Evolutionary conservation across 2,113 vertebrate genomes (phyloP).

Genomic region (Xenopus laevis): DNA sequence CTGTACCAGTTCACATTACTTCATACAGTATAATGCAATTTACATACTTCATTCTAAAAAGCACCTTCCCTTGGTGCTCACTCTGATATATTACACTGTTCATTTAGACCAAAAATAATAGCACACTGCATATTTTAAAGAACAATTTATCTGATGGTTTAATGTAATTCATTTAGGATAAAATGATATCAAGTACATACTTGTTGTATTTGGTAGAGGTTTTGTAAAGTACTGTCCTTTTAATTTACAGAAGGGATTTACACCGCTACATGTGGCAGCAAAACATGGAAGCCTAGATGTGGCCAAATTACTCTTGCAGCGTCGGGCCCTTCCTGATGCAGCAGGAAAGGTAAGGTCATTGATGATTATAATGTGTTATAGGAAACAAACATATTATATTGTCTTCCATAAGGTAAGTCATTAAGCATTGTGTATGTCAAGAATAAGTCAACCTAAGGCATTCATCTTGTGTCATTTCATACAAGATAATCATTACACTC

Average conservation of each 20-base stretch:
- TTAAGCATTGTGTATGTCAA: too few relatives aligned
- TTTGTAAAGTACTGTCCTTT: constrained; percentile 4
- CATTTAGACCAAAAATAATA: too few relatives aligned
- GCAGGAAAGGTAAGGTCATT: constrained; percentile 80
- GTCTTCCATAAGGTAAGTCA: too few relatives aligned
- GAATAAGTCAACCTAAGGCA: too few relatives aligned
- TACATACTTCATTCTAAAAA: too few relatives aligned
- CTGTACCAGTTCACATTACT: too few relatives aligned
- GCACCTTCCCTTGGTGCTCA: too few relatives aligned
- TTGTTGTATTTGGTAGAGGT: not conserved
- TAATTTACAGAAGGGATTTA: constrained; percentile 87
- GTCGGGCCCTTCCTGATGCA: constrained; percentile 78
- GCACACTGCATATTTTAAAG: too few relatives aligned
- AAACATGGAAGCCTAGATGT: constrained; percentile 96
- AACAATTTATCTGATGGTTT: too few relatives aligned
- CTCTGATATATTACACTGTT: too few relatives aligned
- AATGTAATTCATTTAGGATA: not conserved
- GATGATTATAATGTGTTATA: not conserved
- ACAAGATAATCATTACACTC: not conserved
- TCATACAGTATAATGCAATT: too few relatives aligned
- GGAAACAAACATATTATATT: not conserved
- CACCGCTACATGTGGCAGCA: constrained; percentile 88
- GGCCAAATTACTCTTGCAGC: constrained; percentile 88
- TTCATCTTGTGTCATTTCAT: too few relatives aligned
- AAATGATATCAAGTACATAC: not conserved